A percentile compares a stretch with the other conserved stretches of the same genome.
These are phyloP conservation scores for Agrilus biguttatus DNA, from an alignment of 2,888 invertebrate genomes.

Conservation along the genomic window DNA sequence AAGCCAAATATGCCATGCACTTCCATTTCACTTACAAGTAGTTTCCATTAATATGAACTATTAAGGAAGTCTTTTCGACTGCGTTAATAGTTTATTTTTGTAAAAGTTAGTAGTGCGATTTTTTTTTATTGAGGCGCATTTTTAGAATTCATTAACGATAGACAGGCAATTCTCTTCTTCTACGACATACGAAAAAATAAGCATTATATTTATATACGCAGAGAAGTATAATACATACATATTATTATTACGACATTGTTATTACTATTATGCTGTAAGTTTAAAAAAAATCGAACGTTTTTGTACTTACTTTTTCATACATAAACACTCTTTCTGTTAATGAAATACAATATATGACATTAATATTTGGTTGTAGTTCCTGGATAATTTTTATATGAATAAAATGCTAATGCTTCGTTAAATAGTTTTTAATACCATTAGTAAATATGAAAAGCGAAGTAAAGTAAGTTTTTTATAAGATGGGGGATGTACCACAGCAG, in stretches of 20 bases:
- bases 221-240: slow-evolving; percentile 1
- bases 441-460: too few species aligned
- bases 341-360: slow-evolving; percentile 10
- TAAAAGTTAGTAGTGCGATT: too few species aligned
- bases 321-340: slow-evolving; percentile 11
- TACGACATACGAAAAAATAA: background rate
- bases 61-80: too few species aligned
- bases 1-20: slow-evolving; percentile 1
- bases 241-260: background rate
- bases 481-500: too few species aligned
- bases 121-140: background rate
- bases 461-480: too few species aligned
- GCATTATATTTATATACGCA: slow-evolving; percentile 3
- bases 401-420: slow-evolving; percentile 18
- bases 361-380: slow-evolving; percentile 26
- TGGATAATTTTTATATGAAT: slow-evolving; percentile 23
- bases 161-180: slow-evolving; percentile 1
- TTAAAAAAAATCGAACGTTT: slow-evolving; percentile 16
- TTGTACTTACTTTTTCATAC: slow-evolving; percentile 21
- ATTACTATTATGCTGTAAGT: too few species aligned
- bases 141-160: slow-evolving; percentile 1
- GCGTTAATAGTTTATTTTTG: too few species aligned
- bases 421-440: background rate
- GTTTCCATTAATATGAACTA: too few species aligned
- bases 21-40: background rate